Conservation (phyloP, 2,888 invertebrate genomes). For the Polydrusus cervinus region DNA sequence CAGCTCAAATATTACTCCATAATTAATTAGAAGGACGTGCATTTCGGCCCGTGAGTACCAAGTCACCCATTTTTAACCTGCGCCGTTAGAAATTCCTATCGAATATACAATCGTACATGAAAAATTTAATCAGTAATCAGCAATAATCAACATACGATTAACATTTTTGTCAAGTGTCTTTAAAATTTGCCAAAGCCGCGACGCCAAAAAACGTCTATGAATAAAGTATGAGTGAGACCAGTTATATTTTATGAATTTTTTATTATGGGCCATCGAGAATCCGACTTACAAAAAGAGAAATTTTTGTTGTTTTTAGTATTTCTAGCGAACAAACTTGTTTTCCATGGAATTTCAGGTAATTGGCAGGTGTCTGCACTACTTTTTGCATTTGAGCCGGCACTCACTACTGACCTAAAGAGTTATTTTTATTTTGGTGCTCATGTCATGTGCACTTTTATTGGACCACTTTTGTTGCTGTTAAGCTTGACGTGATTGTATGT, state of each 20-base stretch:
- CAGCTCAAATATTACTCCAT: too few relatives aligned
- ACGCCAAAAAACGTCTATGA: neutral
- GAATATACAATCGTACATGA: neutral
- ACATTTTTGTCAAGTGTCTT: neutral
- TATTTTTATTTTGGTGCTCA: neutral
- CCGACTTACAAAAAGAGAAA: neutral
- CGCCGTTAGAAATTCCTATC: neutral
- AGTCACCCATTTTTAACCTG: neutral
- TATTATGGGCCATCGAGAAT: neutral
- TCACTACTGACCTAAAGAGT: constrained; percentile 13
- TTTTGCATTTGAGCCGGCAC: neutral
- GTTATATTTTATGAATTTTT: neutral
- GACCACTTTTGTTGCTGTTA: neutral
- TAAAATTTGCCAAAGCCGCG: neutral
- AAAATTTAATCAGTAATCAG: neutral
- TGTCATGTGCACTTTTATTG: constrained; percentile 4
- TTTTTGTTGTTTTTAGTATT: constrained; percentile 13
- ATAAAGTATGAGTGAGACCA: neutral
- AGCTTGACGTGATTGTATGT: too few relatives aligned
- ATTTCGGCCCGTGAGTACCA: too few relatives aligned
- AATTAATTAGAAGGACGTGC: too few relatives aligned
- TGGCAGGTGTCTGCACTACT: neutral
- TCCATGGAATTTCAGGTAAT: neutral
- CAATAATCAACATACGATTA: neutral
- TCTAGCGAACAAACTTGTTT: constrained; percentile 2